Conservation (phyloP, 2,113 vertebrate genomes). For the Solea senegalensis region DNA sequence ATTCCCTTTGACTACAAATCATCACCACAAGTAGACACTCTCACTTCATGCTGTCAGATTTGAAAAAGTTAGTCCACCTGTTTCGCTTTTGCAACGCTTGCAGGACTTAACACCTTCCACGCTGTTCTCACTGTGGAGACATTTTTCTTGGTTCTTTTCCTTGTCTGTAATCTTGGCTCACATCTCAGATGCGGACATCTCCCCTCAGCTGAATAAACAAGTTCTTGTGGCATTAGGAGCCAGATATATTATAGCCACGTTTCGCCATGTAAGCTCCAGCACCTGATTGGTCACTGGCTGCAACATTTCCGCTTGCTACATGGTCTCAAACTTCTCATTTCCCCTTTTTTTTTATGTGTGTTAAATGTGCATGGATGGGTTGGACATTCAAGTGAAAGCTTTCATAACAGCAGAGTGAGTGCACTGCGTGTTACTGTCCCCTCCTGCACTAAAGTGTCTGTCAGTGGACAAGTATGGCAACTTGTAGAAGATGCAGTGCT, state of each 20-base stretch:
- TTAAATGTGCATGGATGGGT: background rate
- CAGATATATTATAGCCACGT: constrained; percentile 17
- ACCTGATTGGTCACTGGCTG: constrained; percentile 21
- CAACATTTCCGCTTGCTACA: constrained; percentile 30
- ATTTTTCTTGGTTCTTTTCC: background rate
- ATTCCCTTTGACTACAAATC: constrained; percentile 63
- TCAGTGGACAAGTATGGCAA: background rate
- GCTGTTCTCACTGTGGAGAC: background rate
- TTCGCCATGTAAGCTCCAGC: constrained; percentile 15
- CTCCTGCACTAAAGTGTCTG: background rate
- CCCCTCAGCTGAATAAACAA: constrained; percentile 49
- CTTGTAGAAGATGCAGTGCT: background rate
- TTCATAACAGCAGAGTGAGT: background rate
- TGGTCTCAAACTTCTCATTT: constrained; percentile 35
- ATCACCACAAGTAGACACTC: constrained; percentile 18
- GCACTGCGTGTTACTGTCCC: background rate
- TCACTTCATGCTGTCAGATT: background rate
- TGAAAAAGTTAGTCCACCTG: background rate
- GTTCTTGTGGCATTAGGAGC: constrained; percentile 31
- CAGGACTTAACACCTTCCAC: background rate
- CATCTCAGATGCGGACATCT: constrained; percentile 22
- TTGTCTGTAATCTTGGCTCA: constrained; percentile 6
- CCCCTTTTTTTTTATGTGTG: constrained; percentile 5
- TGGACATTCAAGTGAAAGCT: background rate
- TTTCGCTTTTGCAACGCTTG: background rate